Evolutionary conservation across 2,797 vertebrate genomes (phyloP).

Genomic region (Cirrhinus molitorella): DNA sequence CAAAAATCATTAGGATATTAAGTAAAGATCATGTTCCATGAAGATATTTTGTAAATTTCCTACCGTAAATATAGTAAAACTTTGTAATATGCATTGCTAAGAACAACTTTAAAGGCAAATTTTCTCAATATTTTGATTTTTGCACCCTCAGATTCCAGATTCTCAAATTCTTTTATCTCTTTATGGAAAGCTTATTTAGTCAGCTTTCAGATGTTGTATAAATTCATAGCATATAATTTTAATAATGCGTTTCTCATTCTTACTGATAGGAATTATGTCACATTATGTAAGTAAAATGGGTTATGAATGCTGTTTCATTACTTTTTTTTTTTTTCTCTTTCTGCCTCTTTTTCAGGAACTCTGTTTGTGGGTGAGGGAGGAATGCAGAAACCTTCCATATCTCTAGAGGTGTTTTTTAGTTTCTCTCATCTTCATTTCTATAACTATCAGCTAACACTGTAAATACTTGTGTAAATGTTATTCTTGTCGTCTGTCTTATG

Average conservation of each 20-base stretch:
- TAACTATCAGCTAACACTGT: not conserved
- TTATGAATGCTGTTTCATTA: not conserved
- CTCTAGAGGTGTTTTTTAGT: constrained; percentile 41
- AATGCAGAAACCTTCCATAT: not conserved
- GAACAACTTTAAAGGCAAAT: too few relatives aligned
- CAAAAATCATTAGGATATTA: too few relatives aligned
- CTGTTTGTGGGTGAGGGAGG: not conserved
- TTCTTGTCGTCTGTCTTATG: not conserved
- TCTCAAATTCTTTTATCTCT: too few relatives aligned
- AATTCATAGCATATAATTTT: not conserved
- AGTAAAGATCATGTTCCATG: too few relatives aligned
- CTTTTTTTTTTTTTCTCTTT: too few relatives aligned
- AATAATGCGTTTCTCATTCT: not conserved
- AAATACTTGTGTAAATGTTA: not conserved
- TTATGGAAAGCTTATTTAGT: too few relatives aligned
- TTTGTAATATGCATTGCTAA: too few relatives aligned
- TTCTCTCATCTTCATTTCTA: not conserved
- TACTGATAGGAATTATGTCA: not conserved
- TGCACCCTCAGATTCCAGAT: too few relatives aligned
- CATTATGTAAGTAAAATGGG: not conserved
- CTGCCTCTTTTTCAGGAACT: constrained; percentile 20
- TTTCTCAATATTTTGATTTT: too few relatives aligned
- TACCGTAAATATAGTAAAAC: too few relatives aligned
- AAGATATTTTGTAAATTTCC: too few relatives aligned
- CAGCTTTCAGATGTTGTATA: too few relatives aligned